Percentiles rank a stretch among this genome's conserved stretches.
phyloP scores from a whole-genome alignment of 2,888 invertebrate genomes.

The Phyllotreta cruciferae region DNA sequence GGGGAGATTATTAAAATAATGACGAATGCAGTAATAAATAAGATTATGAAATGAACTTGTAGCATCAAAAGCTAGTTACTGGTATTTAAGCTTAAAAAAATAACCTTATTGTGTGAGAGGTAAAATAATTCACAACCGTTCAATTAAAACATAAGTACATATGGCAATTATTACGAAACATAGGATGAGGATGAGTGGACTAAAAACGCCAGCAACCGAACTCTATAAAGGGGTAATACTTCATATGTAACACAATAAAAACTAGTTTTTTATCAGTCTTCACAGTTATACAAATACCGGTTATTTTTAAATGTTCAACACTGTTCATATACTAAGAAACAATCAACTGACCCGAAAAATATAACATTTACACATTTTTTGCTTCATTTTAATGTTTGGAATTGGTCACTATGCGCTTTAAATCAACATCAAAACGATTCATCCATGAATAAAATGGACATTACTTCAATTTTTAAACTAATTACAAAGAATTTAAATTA shows the following conservation, averaged over 20 bases:
- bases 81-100: too few species aligned
- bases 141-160: conserved; percentile 40
- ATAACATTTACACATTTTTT: conserved; percentile 58
- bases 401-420: conserved; percentile 54
- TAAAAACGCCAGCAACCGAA: conserved; percentile 55
- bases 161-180: conserved; percentile 18
- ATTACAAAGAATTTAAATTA: too few species aligned
- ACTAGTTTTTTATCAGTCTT: conserved; percentile 58
- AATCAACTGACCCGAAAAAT: conserved; percentile 60
- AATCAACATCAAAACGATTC: background rate
- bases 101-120: conserved; percentile 12
- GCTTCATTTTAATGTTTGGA: conserved; percentile 46
- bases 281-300: conserved; percentile 59
- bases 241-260: conserved; percentile 60
- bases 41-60: too few species aligned
- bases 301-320: conserved; percentile 55
- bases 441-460: too few species aligned
- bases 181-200: conserved; percentile 30
- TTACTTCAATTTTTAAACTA: too few species aligned
- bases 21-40: too few species aligned
- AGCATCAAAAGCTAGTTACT: too few species aligned
- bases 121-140: conserved; percentile 40
- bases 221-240: conserved; percentile 55
- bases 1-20: too few species aligned
- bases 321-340: conserved; percentile 57